phyloP scores from a whole-genome alignment of 2,888 invertebrate species.

The Pollenia angustigena region DNA sequence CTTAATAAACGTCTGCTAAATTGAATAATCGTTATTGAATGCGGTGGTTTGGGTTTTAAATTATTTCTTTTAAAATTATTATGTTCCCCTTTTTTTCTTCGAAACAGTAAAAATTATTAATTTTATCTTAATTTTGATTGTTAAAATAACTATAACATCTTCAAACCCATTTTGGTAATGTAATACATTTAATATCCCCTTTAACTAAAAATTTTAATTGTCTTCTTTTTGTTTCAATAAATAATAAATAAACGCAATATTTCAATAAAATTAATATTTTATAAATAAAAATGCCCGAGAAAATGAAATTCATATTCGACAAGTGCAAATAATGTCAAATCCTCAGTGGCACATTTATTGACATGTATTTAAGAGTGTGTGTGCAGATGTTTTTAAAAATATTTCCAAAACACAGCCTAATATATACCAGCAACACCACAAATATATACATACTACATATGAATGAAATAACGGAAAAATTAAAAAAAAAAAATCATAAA shows the following conservation, averaged over 20 bases:
- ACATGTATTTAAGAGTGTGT: background rate
- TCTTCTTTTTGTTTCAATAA: no score
- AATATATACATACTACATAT: conserved; percentile 16
- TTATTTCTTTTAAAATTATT: no score
- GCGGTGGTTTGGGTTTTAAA: no score
- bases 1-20: no score
- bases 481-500: conserved; percentile 39
- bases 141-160: no score
- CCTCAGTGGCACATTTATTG: conserved; percentile 39
- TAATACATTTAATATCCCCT: no score
- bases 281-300: background rate
- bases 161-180: no score
- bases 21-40: no score
- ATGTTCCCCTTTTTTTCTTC: no score
- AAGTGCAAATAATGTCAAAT: conserved; percentile 61
- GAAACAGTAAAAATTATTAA: no score
- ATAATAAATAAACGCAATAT: background rate
- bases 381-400: background rate
- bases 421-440: background rate
- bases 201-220: background rate
- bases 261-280: conserved; percentile 22
- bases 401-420: background rate
- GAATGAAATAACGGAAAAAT: conserved; percentile 18
- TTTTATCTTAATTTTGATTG: no score
- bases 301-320: conserved; percentile 29